Conservation (phyloP, 2,888 invertebrate species). For the Apomyelois bistriatella region DNA sequence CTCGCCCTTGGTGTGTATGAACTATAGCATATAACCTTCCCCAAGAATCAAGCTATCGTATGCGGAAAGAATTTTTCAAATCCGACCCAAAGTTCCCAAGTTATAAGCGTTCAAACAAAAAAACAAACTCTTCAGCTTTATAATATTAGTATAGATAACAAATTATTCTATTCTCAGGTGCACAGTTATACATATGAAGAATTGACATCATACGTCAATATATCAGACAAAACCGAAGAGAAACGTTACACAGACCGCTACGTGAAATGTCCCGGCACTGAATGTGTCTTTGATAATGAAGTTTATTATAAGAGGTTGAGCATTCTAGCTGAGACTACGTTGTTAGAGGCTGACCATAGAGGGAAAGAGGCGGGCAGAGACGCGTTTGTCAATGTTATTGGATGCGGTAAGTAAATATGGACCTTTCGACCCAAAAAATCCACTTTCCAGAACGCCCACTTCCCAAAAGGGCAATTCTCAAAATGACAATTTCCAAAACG, state of each 20-base stretch:
- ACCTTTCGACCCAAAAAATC: no score
- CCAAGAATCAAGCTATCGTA: no score
- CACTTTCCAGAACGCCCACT: no score
- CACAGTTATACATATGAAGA: constrained; percentile 59
- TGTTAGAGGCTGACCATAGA: constrained; percentile 82
- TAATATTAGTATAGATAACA: no score
- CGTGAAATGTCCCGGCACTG: constrained; percentile 30
- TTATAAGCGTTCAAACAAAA: no score
- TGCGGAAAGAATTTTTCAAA: no score
- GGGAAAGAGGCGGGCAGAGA: constrained; percentile 66
- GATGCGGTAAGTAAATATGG: constrained; percentile 71
- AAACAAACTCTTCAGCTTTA: no score
- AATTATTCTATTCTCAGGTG: constrained; percentile 33
- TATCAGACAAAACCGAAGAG: constrained; percentile 40
- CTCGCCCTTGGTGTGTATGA: no score
- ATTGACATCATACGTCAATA: constrained; percentile 44
- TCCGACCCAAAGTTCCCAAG: no score
- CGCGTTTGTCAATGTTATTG: constrained; percentile 83
- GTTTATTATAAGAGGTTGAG: constrained; percentile 74
- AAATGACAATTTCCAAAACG: no score
- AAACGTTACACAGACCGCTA: constrained; percentile 51
- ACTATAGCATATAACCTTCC: no score
- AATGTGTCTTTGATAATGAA: constrained; percentile 56
- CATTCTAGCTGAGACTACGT: constrained; percentile 80
- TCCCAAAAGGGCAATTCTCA: no score